These are phyloP conservation scores for Alligator sinensis DNA, from an alignment of 2,113 vertebrate species.

Conservation along the genomic window DNA sequence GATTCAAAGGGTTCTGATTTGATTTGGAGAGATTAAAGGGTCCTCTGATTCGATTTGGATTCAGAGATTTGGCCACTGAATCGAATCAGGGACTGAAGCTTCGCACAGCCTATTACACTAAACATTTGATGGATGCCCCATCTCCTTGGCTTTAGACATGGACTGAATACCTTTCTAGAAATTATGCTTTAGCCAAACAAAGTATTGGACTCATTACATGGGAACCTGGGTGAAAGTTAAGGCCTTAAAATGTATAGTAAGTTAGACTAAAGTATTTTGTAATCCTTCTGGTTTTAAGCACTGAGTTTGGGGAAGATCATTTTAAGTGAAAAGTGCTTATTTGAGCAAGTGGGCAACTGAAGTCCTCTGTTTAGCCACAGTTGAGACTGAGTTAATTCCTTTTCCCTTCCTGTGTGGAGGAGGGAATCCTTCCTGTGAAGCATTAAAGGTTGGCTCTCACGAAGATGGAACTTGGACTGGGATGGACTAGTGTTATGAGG, in stretches of 20 bases:
- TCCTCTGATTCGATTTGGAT: too few relatives aligned
- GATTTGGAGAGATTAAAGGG: too few relatives aligned
- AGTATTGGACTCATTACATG: not conserved
- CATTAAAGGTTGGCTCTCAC: too few relatives aligned
- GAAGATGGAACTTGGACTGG: too few relatives aligned
- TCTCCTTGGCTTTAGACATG: not conserved
- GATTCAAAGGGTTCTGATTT: too few relatives aligned
- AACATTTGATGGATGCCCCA: not conserved
- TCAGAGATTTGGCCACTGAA: too few relatives aligned
- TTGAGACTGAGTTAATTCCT: not conserved
- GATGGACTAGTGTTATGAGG: too few relatives aligned
- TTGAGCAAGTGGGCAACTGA: not conserved
- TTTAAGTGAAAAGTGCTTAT: not conserved
- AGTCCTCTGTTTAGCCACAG: not conserved
- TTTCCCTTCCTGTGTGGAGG: not conserved
- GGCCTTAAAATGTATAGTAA: not conserved
- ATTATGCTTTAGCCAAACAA: not conserved
- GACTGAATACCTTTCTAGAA: not conserved
- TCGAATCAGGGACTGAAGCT: too few relatives aligned
- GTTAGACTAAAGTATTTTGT: not conserved
- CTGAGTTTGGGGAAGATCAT: not conserved
- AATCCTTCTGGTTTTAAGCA: not conserved
- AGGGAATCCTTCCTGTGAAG: too few relatives aligned
- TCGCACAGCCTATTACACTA: not conserved
- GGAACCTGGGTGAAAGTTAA: not conserved